Evolutionary conservation across 2,113 vertebrate genomes (phyloP), one percentile per base, ranked within the genome.

Genomic region (Malurus cyaneus): DNA sequence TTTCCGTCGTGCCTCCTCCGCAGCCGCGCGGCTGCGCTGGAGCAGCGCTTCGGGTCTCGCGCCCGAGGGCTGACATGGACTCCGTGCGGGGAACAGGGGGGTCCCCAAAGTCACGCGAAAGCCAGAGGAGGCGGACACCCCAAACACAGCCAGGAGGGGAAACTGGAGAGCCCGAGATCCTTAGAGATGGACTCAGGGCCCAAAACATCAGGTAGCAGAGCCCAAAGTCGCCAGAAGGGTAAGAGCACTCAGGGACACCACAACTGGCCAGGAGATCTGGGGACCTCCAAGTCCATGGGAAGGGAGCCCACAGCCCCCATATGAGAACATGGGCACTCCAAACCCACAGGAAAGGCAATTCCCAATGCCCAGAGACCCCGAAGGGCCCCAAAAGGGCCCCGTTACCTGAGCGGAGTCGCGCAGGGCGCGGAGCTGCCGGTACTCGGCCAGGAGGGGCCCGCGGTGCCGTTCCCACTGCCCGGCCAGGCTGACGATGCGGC

Each of bases 391-490:
- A 10, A 6, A 20, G 32, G 65, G 23, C 47, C 39, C 31, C 28
- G 49, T 10, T 84, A 99, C 99, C 95, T 99, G 98, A 32, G 98
- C 98, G 73, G 97, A 98, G 93, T 98, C 98, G 65, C 98, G 98
- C 26, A 98, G 98, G 81, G 98, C 98, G 36, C 98, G 98, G 21
- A 99, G 98, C 23, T 98, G 96, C 39, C 98, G 98, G 82, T 98
- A 98, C 72, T 99, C 98, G 5, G 98, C 97, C 16, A 99, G 97
- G 32, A 99, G 98, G 0, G 98, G 99, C 15, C 98, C 98, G 5
- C 98, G 97, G 93, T 98, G 99, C 76, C 98, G 98, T 93, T 99
- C 99, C 99, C 99, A 99, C 88, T 99, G 99, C 53, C 98, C 96
- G 2, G 98, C 98, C 91, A 99, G 96, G 92, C 97, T 97, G 64